Evolutionary conservation across 2,888 invertebrate genomes (phyloP), one percentile per base, ranked within the genome.

Genomic region (Pegoplata infirma): DNA sequence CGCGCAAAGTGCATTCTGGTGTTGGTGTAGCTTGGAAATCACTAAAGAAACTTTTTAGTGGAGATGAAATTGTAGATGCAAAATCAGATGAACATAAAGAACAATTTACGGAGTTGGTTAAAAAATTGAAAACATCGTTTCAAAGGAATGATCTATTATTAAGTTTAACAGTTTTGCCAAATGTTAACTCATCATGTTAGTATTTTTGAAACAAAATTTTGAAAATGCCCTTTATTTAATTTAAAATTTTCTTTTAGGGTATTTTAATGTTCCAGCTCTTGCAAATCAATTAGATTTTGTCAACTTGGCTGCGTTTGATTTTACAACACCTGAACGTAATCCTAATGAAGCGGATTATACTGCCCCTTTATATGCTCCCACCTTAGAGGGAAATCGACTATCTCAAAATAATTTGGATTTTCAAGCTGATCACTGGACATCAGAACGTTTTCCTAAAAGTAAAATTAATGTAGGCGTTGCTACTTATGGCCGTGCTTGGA

Each of bases 261-360:
- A 95, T 88, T 95, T 91, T 87, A 95, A 96, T 86, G 92, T 94
- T 0, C 93, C 93, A 2, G 90, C 93, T 8, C 89, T 97, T 74
- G 92, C 93, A 44, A 93, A 93, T 82, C 90, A 94, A 84, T 90
- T 97, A 53, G 97, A 97, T 86, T 92, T 94, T 78, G 93, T 97
- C 16, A 95, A 95, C 83, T 86, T 97, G 58, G 92, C 94, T 84
- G 92, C 94, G 0, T 97, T 94, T 84, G 96, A 97, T 88, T 96
- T 94, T 87, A 91, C 92, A 83, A 95, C 93, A 0, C 94, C 96
- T 0, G 91, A 92, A 44, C 92, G 96, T 25, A 94, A 94, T 87
- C 93, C 94, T 1, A 93, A 95, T 84, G 94, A 95, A 85, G 95
- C 94, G 0, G 96, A 96, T 87, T 96, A 92, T 85, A 90, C 94